A percentile compares a stretch with the other conserved stretches of the same genome.
Evolutionary conservation across 2,888 invertebrate species (phyloP).

Genomic region (Spodoptera exigua): DNA sequence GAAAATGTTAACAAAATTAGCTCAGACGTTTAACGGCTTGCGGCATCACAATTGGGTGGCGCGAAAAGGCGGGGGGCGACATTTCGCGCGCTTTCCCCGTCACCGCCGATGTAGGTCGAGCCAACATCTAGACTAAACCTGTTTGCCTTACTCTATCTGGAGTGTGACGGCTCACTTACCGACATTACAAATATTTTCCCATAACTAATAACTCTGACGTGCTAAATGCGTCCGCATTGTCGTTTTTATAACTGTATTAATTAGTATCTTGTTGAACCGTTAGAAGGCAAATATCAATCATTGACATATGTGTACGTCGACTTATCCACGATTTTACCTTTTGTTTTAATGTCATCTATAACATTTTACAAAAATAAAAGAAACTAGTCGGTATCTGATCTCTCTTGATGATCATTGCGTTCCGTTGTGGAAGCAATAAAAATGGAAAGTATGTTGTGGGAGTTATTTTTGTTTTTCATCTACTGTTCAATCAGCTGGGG

Average conservation of each 20-base stretch:
- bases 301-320: constrained; percentile 4
- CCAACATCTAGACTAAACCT: constrained; percentile 65
- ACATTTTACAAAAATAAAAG: constrained; percentile 26
- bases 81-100: constrained; percentile 69
- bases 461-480: constrained; percentile 50
- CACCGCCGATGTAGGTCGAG: constrained; percentile 72
- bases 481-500: constrained; percentile 41
- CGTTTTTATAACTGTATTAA: constrained; percentile 22
- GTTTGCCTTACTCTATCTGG: constrained; percentile 56
- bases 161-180: constrained; percentile 59
- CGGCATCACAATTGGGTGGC: constrained; percentile 67
- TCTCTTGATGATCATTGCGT: constrained; percentile 33
- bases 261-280: constrained; percentile 19
- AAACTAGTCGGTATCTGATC: constrained; percentile 15
- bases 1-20: constrained; percentile 69
- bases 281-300: constrained; percentile 12
- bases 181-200: constrained; percentile 39
- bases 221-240: constrained; percentile 18
- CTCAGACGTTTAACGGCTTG: constrained; percentile 65
- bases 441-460: constrained; percentile 58
- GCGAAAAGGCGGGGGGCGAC: constrained; percentile 67
- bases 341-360: constrained; percentile 14
- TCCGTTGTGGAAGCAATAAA: constrained; percentile 45
- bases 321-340: constrained; percentile 15
- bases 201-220: constrained; percentile 33